Base-by-base conservation (phyloP, 2,888 invertebrate species). In the Timema cristinae region DNA sequence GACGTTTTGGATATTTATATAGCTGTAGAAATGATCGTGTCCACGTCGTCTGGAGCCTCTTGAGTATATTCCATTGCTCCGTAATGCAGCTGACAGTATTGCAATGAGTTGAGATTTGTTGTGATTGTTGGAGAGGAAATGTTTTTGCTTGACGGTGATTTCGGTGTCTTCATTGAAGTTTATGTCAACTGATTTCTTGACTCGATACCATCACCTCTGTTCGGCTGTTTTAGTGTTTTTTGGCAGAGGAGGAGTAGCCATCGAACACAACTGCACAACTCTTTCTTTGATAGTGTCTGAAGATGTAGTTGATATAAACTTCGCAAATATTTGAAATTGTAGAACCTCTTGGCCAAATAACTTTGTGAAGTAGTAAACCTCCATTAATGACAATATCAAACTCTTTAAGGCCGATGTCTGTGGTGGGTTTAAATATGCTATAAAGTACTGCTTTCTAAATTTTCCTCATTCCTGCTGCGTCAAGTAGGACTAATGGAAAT, bases 251-350 rank as follows among this genome's bases (percentile, higher is more conserved):
- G 59, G 10, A 15, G 32, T 11, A 59, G n/a, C 1, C 59, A 59
- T 59, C 59, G 8, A 59, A 59, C 59, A 59, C 59, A 59, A 59
- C 59, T 59, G 59, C 15, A 59, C 59, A 59, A 59, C n/a, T 59
- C 1, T 59, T 59, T 59, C 8, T 6, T 59, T 59, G n/a, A 59
- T 11, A 59, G n/a, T 11, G 59, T 59, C 6, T 59, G n/a, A 59
- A 59, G 4, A 59, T 6, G 59, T 59, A 11, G 59, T 59, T 59
- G 59, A 59, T 32, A 59, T 59, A 59, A 59, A 6, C 59, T 59
- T 59, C 59, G 6, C n/a, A 59, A 59, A 59, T 59, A 59, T 4
- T 59, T 59, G 59, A 59, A 59, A 59, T 59, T 15, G 6, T 59
- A 15, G 59, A 59, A 11, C 4, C 59, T 32, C 8, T 59, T 59